phyloP scores from a whole-genome alignment of 2,113 vertebrate species.

The Dipodomys stephensi region DNA sequence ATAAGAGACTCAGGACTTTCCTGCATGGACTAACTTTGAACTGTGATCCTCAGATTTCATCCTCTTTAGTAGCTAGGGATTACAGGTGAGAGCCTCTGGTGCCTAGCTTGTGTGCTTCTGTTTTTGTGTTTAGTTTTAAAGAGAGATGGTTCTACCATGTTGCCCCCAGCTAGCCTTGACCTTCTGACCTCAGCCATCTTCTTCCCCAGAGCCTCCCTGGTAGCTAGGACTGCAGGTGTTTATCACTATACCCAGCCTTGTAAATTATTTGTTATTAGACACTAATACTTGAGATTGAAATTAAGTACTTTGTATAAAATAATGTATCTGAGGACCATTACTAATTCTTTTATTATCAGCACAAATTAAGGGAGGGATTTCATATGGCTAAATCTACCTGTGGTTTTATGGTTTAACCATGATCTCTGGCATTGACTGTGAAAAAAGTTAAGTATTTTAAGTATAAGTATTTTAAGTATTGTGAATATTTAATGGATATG shows the following conservation, averaged over 20 bases:
- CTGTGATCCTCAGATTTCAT: too few species aligned
- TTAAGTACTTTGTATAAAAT: conserved; percentile 41
- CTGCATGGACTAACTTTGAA: too few species aligned
- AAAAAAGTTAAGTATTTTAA: background rate
- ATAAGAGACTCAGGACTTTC: too few species aligned
- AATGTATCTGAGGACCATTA: conserved; percentile 1
- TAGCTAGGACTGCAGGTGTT: too few species aligned
- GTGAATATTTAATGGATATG: conserved; percentile 9
- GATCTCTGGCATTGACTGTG: background rate
- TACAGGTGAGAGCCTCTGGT: too few species aligned
- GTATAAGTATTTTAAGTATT: conserved; percentile 4
- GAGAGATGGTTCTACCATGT: background rate
- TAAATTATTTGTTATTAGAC: background rate
- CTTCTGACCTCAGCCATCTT: background rate
- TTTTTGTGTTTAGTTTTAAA: background rate
- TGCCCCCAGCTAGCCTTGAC: background rate
- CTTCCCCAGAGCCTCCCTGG: background rate
- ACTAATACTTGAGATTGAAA: background rate
- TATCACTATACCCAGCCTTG: background rate
- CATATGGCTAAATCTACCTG: background rate
- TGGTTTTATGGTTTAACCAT: background rate
- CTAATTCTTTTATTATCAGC: conserved; percentile 35
- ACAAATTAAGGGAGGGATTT: conserved; percentile 33
- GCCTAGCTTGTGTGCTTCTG: background rate
- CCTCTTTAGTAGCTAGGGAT: too few species aligned